These are phyloP conservation scores for Nematolebias whitei DNA, from an alignment of 2,113 vertebrate genomes.

Conservation along the genomic window DNA sequence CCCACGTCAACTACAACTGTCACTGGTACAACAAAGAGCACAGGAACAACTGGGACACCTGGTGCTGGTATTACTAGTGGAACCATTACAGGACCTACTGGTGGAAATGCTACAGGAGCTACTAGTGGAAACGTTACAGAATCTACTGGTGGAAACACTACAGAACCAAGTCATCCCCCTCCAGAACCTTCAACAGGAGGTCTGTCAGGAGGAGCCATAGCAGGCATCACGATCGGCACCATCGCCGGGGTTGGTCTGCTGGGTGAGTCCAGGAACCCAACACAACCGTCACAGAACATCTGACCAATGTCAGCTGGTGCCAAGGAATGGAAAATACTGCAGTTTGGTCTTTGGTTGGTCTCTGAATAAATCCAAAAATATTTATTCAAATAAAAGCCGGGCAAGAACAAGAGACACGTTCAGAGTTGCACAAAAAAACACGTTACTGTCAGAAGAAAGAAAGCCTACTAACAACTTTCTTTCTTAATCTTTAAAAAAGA, in stretches of 20 bases:
- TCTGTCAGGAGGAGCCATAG: slow-evolving; percentile 61
- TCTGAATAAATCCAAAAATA: too few species aligned
- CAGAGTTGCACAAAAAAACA: too few species aligned
- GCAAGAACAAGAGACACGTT: too few species aligned
- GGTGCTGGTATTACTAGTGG: too few species aligned
- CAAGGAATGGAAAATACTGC: not conserved
- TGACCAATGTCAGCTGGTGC: not conserved
- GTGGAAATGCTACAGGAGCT: too few species aligned
- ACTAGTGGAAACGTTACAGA: not conserved
- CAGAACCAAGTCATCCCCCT: too few species aligned
- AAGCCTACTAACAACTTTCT: too few species aligned
- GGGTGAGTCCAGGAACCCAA: slow-evolving; percentile 61
- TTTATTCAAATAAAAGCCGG: too few species aligned
- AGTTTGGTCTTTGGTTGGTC: not conserved
- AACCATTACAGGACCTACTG: too few species aligned
- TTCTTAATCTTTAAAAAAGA: too few species aligned
- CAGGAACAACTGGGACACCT: not conserved
- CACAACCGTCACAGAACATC: not conserved
- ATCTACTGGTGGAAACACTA: not conserved
- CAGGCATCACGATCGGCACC: slow-evolving; percentile 64
- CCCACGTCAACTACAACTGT: accelerated
- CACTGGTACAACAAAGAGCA: accelerated
- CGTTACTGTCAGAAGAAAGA: too few species aligned
- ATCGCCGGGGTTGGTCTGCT: slow-evolving; percentile 62
- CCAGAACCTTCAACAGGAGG: not conserved